Conservation (phyloP, 2,797 vertebrate genomes). For the Rhinatrema bivittatum region DNA sequence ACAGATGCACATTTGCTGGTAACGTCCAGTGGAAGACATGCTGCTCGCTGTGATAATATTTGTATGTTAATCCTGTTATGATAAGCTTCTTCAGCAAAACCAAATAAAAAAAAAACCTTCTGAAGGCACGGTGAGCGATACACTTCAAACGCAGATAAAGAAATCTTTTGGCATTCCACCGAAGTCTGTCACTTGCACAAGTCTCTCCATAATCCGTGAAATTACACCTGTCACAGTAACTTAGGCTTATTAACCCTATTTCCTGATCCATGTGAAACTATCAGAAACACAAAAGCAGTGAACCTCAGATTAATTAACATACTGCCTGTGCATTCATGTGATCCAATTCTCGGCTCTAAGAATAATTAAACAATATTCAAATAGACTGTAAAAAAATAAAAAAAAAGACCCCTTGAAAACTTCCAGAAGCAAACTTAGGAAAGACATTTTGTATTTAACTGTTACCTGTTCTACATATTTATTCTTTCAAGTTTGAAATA, state of each 20-base stretch:
- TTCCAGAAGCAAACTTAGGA: neutral
- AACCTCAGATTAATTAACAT: constrained; percentile 67
- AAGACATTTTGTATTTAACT: neutral
- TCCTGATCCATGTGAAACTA: constrained; percentile 61
- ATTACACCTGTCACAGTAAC: constrained; percentile 77
- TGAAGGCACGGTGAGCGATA: constrained; percentile 25
- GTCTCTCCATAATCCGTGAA: constrained; percentile 62
- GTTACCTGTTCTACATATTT: neutral
- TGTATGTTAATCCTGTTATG: constrained; percentile 33
- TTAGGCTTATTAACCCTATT: constrained; percentile 66
- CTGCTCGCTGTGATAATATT: constrained; percentile 36
- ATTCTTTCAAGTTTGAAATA: neutral
- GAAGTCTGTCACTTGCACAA: constrained; percentile 22
- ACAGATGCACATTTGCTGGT: constrained; percentile 31
- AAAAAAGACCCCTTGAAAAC: constrained; percentile 7
- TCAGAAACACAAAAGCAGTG: constrained; percentile 50
- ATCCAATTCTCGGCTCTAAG: constrained; percentile 51
- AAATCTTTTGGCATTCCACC: neutral
- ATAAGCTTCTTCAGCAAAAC: constrained; percentile 15
- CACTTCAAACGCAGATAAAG: constrained; percentile 8
- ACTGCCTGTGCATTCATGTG: constrained; percentile 42
- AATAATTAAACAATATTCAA: constrained; percentile 52
- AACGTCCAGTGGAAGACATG: constrained; percentile 33
- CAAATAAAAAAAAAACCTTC: constrained; percentile 27
- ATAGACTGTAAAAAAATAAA: constrained; percentile 11